phyloP scores from a whole-genome alignment of 2,888 invertebrate genomes.

The Eilema sororculum region DNA sequence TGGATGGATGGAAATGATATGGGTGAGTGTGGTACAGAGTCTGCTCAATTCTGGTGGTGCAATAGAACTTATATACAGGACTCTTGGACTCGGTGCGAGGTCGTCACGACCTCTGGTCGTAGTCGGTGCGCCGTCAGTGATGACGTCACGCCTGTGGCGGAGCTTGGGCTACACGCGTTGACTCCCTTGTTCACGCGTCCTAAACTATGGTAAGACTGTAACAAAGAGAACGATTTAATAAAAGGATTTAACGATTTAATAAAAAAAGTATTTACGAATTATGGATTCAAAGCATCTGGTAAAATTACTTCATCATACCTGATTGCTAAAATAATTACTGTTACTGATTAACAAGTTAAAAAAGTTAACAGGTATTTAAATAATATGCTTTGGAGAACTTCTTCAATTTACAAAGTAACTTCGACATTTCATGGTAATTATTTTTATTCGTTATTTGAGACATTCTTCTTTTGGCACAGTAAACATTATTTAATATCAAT shows the following conservation, averaged over 20 bases:
- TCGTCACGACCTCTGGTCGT: slow-evolving; percentile 94
- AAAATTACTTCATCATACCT: too few relatives aligned
- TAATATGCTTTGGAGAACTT: too few relatives aligned
- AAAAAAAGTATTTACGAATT: too few relatives aligned
- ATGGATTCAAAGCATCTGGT: too few relatives aligned
- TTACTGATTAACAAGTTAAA: not conserved
- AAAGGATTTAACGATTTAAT: too few relatives aligned
- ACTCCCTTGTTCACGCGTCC: slow-evolving; percentile 90
- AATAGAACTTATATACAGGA: slow-evolving; percentile 92
- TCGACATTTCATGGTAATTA: not conserved
- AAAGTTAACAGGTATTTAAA: too few relatives aligned
- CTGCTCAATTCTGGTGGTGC: slow-evolving; percentile 21
- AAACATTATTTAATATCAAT: not conserved
- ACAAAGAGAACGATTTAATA: slow-evolving; percentile 55
- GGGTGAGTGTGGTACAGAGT: not conserved
- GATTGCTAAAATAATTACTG: too few relatives aligned
- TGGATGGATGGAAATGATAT: too few relatives aligned
- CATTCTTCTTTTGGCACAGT: not conserved
- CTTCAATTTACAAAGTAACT: not conserved
- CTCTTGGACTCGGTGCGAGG: slow-evolving; percentile 95
- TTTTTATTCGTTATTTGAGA: not conserved
- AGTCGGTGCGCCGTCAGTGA: slow-evolving; percentile 93
- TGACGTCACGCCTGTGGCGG: slow-evolving; percentile 88
- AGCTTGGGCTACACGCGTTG: slow-evolving; percentile 85
- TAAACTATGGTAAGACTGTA: slow-evolving; percentile 93